Conservation (phyloP, 2,888 invertebrate genomes). For the Copidosoma aretas region DNA sequence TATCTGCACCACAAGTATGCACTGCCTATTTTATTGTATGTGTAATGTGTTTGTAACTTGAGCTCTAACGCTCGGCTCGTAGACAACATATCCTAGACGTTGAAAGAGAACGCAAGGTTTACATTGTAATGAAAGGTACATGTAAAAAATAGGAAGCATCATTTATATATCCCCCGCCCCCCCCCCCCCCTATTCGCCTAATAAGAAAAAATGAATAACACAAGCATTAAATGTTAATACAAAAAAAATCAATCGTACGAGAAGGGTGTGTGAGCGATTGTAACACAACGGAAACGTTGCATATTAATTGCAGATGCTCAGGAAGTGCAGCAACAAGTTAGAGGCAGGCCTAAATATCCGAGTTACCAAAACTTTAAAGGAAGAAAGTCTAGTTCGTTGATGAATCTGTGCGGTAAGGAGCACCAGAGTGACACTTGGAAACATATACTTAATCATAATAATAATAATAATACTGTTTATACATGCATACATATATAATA, state of each 20-base stretch:
- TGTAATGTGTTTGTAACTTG: slow-evolving; percentile 38
- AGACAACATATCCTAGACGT: slow-evolving; percentile 44
- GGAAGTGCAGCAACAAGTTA: slow-evolving; percentile 79
- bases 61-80: slow-evolving; percentile 54
- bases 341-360: slow-evolving; percentile 84
- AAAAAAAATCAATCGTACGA: slow-evolving; percentile 21
- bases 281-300: slow-evolving; percentile 68
- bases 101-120: slow-evolving; percentile 35
- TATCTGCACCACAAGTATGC: slow-evolving; percentile 56
- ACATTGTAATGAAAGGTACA: slow-evolving; percentile 37
- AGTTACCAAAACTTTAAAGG: slow-evolving; percentile 89
- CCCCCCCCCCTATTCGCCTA: slow-evolving; percentile 35
- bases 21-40: slow-evolving; percentile 45
- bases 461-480: not conserved
- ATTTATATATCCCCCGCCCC: slow-evolving; percentile 21
- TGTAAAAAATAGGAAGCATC: slow-evolving; percentile 43
- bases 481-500: not conserved
- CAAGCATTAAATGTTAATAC: slow-evolving; percentile 41
- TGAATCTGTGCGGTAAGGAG: slow-evolving; percentile 95
- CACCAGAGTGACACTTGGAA: slow-evolving; percentile 56
- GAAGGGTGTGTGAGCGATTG: slow-evolving; percentile 49
- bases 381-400: slow-evolving; percentile 93
- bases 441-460: slow-evolving; percentile 33
- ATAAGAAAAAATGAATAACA: slow-evolving; percentile 51
- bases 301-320: slow-evolving; percentile 84